Percentiles rank a stretch among this genome's conserved stretches.
These are phyloP conservation scores for Lepus townsendii DNA, from an alignment of 2,797 vertebrate species.

Conservation along the genomic window DNA sequence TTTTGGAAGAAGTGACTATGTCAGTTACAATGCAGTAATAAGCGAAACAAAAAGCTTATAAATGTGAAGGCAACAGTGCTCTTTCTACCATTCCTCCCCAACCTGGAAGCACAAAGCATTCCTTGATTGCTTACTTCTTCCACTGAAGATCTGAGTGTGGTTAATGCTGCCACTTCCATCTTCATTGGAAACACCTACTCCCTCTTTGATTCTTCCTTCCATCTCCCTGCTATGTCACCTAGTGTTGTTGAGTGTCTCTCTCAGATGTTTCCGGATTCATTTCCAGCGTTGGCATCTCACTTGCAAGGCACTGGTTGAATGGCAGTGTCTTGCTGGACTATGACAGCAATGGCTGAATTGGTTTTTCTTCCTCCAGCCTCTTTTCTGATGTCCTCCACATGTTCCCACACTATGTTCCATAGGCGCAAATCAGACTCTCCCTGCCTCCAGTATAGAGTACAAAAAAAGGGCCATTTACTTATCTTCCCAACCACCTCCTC, in stretches of 20 bases:
- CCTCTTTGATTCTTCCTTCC: not conserved
- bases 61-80: not conserved
- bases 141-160: not conserved
- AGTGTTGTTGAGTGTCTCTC: not conserved
- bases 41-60: not conserved
- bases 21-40: slow-evolving; percentile 5
- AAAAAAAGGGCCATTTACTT: not conserved
- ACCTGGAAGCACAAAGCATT: not conserved
- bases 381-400: not conserved
- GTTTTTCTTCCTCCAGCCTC: not conserved
- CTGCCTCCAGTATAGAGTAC: not conserved
- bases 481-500: not conserved
- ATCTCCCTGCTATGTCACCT: not conserved
- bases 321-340: not conserved
- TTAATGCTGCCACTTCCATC: not conserved
- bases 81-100: not conserved
- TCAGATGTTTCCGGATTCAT: not conserved
- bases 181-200: not conserved
- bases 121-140: not conserved
- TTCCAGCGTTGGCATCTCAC: not conserved
- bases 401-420: not conserved
- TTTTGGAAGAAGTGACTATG: not conserved
- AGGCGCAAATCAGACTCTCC: not conserved
- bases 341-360: not conserved
- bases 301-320: not conserved